Evolutionary conservation across 1,140 invertebrate genomes (phyloP).

Genomic region (Drosophila funebris): DNA sequence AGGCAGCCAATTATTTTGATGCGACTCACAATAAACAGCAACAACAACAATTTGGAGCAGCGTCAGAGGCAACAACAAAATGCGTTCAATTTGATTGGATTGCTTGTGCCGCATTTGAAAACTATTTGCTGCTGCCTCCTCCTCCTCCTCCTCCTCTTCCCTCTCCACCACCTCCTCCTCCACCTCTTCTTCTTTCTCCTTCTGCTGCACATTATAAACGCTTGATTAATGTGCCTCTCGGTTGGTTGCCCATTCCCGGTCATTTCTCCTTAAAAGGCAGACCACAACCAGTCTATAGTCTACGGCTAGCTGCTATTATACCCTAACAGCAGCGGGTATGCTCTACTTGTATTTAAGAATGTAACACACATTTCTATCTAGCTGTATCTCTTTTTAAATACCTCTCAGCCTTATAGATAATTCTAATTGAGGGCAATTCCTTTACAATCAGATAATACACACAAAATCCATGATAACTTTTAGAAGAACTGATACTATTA

Average conservation of each 20-base stretch:
- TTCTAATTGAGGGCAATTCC: too few species aligned
- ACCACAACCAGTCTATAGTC: not conserved
- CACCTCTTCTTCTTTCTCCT: constrained; percentile 33
- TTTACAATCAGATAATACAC: too few species aligned
- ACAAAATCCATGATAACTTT: too few species aligned
- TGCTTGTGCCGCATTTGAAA: constrained; percentile 65
- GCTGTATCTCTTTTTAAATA: too few species aligned
- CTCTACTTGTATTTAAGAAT: not conserved
- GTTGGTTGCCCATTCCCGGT: not conserved
- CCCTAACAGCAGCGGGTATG: not conserved
- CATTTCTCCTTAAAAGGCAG: constrained; percentile 26
- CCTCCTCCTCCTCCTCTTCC: constrained; percentile 28
- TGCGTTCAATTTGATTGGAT: constrained; percentile 77
- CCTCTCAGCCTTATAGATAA: too few species aligned
- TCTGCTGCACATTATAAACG: constrained; percentile 41
- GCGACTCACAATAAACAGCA: constrained; percentile 26
- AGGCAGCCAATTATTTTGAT: constrained; percentile 74
- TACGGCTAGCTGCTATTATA: not conserved
- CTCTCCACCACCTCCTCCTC: constrained; percentile 4
- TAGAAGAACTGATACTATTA: too few species aligned
- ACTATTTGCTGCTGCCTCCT: constrained; percentile 67
- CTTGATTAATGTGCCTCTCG: constrained; percentile 42
- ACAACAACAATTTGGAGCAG: constrained; percentile 25
- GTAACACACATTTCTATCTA: not conserved
- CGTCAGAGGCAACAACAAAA: constrained; percentile 47